Evolutionary conservation across 2,888 invertebrate genomes (phyloP), one percentile per base, ranked within the genome.

Genomic region (Bellardia bayeri): DNA sequence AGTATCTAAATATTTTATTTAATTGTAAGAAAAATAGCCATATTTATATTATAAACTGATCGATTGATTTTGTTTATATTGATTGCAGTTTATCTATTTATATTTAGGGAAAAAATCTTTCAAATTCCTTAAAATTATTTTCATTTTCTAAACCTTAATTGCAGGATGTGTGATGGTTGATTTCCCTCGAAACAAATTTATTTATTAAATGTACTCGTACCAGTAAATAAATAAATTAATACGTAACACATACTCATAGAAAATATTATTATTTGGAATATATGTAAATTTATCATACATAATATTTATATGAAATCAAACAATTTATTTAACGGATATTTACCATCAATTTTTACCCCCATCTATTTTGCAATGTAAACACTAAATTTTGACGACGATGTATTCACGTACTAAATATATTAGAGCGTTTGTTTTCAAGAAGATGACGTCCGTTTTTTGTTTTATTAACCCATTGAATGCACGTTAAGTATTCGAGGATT

Each of bases 291-390:
- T 45, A 45, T 45, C 45, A 45, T 45, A 45, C 13, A 3, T 45
- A 13, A 0, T 45, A 5, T 23, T 23, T 37, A 37, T 37, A 37
- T 13, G 16, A 54, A 66, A 66, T 54, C 56, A 56, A 66, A 66
- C 66, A 54, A 11, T 78, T 66, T 78, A 56, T 78, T 56, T 13
- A 78, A 45, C 68, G 78, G 78, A 78, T 78, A 56, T 68, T 68
- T 40, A 56, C 30, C 56, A 42, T 68, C 30, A 23, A 63, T 51
- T 54, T 54, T 33, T 40, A 11, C 14, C 16, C 23, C 3, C 37
- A 3, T 33, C 3, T 78, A 23, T 23, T 54, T 54, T 23, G 8
- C n/a, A 51, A 76, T 54, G n/a, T 42, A 61, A 74, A 74, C 61
- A 61, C 1, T 58, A 8, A 56, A 42, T 11, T 71, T 11, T n/a